Base-by-base conservation (phyloP, 2,113 vertebrate species). In the Xiphias gladius region DNA sequence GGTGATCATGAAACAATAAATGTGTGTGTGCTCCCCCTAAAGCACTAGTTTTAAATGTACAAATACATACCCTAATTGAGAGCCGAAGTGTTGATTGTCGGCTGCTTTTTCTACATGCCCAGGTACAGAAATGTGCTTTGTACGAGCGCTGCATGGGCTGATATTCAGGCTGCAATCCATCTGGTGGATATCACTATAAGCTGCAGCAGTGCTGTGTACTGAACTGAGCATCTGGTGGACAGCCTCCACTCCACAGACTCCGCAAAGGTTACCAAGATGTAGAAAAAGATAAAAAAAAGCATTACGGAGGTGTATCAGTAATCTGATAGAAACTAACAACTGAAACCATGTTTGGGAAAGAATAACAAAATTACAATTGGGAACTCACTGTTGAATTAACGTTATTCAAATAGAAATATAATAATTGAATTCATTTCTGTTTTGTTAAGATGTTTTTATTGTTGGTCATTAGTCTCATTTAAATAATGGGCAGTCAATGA, bases 131-230 rank as follows among this genome's bases (percentile, higher is more conserved):
- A 64, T 28, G n/a, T 54, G 50, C 28, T 37, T 52, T 22, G 50
- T 65, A 24, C 52, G 68, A 79, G 59, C 62, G 54, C 52, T 41
- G 73, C 54, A 22, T 28, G 57, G n/a, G 28, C 73, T 61, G 37
- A 64, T 68, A 35, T 43, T 75, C 63, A 73, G 71, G 22, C 83
- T 84, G 1, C 32, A 55, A 59, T 84, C 78, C 84, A 73, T 85
- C 86, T 89, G 88, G 72, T 85, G 76, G 76, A 63, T 68, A 62
- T 57, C 57, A 35, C 81, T 67, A 62, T 61, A 19, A 59, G 54
- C 64, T 84, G 68, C 85, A 77, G 57, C 67, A 43, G 75, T 32
- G 70, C 39, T 16, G 46, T 77, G 75, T 11, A 30, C 32, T 54
- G 71, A 78, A 76, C 24, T 58, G 77, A 69, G 70, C 84, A 88